phyloP scores from a whole-genome alignment of 2,888 invertebrate species.

The Catonia carolina region DNA sequence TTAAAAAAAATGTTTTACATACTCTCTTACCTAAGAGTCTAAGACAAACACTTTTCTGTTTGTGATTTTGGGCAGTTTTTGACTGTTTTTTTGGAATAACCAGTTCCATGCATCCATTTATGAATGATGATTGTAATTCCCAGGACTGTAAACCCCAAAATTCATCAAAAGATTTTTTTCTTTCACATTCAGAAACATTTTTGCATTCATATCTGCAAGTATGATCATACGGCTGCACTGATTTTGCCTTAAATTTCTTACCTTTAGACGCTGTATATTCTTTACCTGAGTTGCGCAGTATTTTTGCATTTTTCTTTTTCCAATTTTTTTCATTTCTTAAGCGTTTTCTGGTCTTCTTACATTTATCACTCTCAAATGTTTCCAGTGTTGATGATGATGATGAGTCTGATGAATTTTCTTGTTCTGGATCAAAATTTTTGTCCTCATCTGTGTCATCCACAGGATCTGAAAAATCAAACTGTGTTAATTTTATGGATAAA shows the following conservation, averaged over 20 bases:
- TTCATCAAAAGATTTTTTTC: conserved; percentile 3
- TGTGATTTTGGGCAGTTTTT: conserved; percentile 8
- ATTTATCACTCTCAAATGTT: no score
- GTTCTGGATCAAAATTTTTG: no score
- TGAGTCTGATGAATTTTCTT: no score
- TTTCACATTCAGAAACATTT: not conserved
- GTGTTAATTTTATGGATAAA: no score
- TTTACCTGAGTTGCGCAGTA: conserved; percentile 1
- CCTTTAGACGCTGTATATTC: not conserved
- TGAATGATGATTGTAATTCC: conserved; percentile 7
- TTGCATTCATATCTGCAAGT: conserved; percentile 3
- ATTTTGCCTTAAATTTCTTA: not conserved
- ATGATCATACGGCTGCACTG: conserved; percentile 1
- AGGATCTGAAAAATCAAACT: no score
- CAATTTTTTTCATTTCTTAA: no score
- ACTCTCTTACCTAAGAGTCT: conserved; percentile 3
- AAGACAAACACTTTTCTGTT: conserved; percentile 6
- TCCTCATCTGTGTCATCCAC: no score
- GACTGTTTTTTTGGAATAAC: conserved; percentile 4
- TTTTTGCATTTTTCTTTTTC: no score
- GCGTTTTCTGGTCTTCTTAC: no score
- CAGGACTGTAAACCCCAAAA: conserved; percentile 3
- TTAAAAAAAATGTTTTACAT: not conserved
- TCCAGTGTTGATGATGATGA: no score
- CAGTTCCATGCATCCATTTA: conserved; percentile 9